Base-by-base conservation (phyloP, 2,797 vertebrate species). In the Sebastes miniatus region DNA sequence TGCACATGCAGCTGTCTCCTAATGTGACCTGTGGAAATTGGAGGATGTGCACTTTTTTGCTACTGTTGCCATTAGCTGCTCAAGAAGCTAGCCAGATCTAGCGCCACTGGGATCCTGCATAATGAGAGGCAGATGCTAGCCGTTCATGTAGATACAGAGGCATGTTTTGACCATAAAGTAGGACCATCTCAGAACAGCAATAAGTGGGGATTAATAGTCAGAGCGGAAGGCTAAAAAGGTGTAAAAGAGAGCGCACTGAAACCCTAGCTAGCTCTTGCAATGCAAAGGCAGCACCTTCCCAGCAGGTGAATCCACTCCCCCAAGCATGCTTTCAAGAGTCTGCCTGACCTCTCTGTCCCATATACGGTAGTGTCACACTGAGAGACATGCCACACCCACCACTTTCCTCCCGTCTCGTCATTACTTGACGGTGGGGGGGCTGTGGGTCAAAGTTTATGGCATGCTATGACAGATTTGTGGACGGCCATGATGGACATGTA, bases 341-440 rank as follows among this genome's bases (percentile, higher is more conserved):
- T 50, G 52, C 67, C 71, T 32, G 50, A 71, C 77, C 67, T 43
- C 63, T 85, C 71, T 69, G 86, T 90, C 86, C 94, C 94, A 89
- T 95, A 92, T 93, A 95, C 75, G 93, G 95, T 66, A 56, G 81
- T 83, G 79, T 89, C 81, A 89, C 87, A 85, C 79, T 13, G 63
- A 77, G 84, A 62, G 50, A 27, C n/a, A 32, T 2, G 64, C 76
- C 89, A 80, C 78, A 61, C 85, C 81, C 79, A 43, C 77, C 57
- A n/a, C 64, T 31, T 76, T 80, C 70, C 73, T 50, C 36, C 14
- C 4, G 10, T 50, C 61, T 29, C 4, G 56, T 73, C 32, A 57
- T 61, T 71, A 62, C 76, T 83, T 50, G 34, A 5, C 3, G 6
- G 16, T 29, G n/a, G 31, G 31, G 59, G 59, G 67, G 61, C 63